These are phyloP conservation scores for Typhlichthys subterraneus DNA, from an alignment of 2,797 vertebrate genomes.

Conservation along the genomic window DNA sequence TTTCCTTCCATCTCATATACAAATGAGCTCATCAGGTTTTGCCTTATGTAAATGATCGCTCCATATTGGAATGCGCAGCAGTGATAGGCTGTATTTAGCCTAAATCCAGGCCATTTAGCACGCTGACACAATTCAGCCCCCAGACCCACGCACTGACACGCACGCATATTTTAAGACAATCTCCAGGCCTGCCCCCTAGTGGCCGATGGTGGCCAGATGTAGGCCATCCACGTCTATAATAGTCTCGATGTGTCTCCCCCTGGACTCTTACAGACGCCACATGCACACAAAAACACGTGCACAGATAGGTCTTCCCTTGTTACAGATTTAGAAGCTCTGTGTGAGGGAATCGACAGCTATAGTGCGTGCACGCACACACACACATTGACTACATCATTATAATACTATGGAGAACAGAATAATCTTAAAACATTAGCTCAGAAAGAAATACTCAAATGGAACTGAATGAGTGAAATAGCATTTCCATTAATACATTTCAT, in stretches of 20 bases:
- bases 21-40: background rate
- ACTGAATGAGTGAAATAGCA: background rate
- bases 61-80: background rate
- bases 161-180: conserved; percentile 41
- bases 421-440: no score
- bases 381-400: background rate
- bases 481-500: no score
- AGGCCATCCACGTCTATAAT: conserved; percentile 57
- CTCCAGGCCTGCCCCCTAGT: conserved; percentile 52
- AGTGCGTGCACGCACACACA: background rate
- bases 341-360: no score
- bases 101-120: conserved; percentile 13
- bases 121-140: background rate
- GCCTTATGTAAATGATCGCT: background rate
- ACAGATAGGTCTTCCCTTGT: background rate
- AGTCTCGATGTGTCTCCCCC: conserved; percentile 34
- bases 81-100: background rate
- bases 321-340: no score
- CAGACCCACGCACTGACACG: background rate
- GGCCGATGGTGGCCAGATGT: conserved; percentile 47
- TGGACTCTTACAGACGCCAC: conserved; percentile 8
- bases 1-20: background rate
- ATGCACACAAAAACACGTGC: background rate
- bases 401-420: no score
- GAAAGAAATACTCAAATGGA: background rate